Conservation (phyloP, 2,113 vertebrate genomes). For the Numida meleagris region DNA sequence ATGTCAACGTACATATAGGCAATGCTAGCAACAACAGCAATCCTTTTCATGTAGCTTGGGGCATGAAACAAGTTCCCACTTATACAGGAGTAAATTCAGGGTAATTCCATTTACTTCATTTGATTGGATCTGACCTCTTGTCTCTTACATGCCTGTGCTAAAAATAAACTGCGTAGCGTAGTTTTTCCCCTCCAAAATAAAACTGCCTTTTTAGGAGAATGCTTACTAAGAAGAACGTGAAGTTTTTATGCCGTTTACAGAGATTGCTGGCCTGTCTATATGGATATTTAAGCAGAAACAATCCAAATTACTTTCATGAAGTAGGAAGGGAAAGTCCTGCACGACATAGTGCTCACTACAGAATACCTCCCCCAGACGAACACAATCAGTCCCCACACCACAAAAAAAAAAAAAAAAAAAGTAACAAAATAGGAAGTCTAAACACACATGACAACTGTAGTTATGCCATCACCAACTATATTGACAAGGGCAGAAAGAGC, state of each 20-base stretch:
- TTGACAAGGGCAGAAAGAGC: neutral
- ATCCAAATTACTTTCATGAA: neutral
- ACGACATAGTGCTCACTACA: neutral
- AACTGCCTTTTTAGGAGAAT: neutral
- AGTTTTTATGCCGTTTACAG: neutral
- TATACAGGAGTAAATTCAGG: constrained; percentile 51
- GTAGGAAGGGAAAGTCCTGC: neutral
- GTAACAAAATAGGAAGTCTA: neutral
- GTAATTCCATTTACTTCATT: constrained; percentile 55
- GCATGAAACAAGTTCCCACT: constrained; percentile 52
- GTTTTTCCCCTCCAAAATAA: neutral
- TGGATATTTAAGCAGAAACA: neutral
- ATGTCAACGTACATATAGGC: constrained; percentile 45
- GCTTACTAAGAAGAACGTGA: neutral
- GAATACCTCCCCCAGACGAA: neutral
- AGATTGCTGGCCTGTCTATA: neutral
- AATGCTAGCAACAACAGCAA: constrained; percentile 13
- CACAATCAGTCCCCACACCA: rapidly evolving
- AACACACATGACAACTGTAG: neutral
- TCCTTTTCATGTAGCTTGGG: constrained; percentile 47
- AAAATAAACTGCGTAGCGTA: neutral
- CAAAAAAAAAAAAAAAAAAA: neutral
- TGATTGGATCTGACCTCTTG: constrained; percentile 40
- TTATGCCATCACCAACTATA: neutral
- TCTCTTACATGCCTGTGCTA: constrained; percentile 22